These are phyloP conservation scores for Gracilinanus agilis DNA, from an alignment of 2,113 vertebrate genomes.

Conservation along the genomic window DNA sequence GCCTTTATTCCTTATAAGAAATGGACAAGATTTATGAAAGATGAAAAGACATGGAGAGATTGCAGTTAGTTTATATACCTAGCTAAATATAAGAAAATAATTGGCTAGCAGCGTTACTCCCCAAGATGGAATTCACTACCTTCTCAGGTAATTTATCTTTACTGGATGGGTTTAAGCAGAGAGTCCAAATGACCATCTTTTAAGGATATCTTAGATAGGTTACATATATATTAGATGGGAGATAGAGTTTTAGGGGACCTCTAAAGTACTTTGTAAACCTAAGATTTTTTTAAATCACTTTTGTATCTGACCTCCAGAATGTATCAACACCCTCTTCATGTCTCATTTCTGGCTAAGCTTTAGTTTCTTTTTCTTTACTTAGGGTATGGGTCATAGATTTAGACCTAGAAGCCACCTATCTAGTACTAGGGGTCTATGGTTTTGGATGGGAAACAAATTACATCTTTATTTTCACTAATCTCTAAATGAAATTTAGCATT, in stretches of 20 bases:
- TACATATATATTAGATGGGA: not conserved
- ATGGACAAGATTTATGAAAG: not conserved
- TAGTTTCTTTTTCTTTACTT: not conserved
- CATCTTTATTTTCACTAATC: not conserved
- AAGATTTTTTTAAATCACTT: not conserved
- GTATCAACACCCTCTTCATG: not conserved
- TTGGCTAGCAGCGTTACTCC: not conserved
- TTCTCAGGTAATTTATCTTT: not conserved
- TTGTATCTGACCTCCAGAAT: accelerated
- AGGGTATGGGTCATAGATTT: not conserved
- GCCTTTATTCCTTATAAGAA: not conserved
- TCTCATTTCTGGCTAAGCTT: not conserved
- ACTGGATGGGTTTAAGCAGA: not conserved
- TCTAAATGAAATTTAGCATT: not conserved
- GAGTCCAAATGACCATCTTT: not conserved
- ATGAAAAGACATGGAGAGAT: not conserved
- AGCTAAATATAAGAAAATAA: not conserved
- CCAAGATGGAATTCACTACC: not conserved
- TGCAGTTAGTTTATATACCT: not conserved
- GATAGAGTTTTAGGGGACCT: not conserved
- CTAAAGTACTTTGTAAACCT: not conserved
- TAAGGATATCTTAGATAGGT: not conserved
- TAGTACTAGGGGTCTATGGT: not conserved
- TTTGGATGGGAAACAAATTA: not conserved
- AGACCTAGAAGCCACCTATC: not conserved